Evolutionary conservation across 64 coral and sea anemone genomes (phyloP), one percentile per base, ranked within the genome.

Genomic region (Stichodactyla mertensii): DNA sequence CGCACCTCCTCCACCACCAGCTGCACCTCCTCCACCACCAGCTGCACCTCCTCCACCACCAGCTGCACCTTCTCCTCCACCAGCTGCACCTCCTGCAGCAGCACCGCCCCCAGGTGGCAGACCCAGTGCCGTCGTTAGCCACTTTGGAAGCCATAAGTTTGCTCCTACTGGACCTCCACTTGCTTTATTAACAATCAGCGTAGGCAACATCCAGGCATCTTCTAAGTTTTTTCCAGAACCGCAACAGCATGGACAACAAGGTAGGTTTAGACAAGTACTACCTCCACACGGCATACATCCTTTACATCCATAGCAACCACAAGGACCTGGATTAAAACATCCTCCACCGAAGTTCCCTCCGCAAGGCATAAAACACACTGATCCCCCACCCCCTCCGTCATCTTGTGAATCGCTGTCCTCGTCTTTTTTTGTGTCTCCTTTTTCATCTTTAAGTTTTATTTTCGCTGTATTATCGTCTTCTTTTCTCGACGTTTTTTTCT

Each of bases 141-240:
- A 90, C 20, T 83, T 85, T 77, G 89, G 89, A 85, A 90, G 89
- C 89, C 89, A 90, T 11, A 90, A 64, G 19, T 90, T 84, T 79
- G 82, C 8, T 4, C 64, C 52, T 61, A 61, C 64, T 85, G 88
- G 86, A 51, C 24, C 81, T 54, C 88, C 88, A 55, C 57, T 54
- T 88, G 86, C 51, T 71, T 94, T 94, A 69, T 83, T 14, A 11
- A 94, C 93, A 24, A 91, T 94, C 15, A 94, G 58, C 15, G 93
- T 94, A 64, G 93, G 93, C 51, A 94, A n/a, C 88, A 88, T 88
- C 95, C 88, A 90, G 22, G 86, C 86, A 71, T 92, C 91, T 87
- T 87, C 94, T 8, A 88, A 87, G 19, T 54, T 91, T 77, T 94
- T 94, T 23, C 84, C 91, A 66, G 80, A 80, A 5, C 88, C 58